These are phyloP conservation scores for Thera obeliscata DNA, from an alignment of 2,888 invertebrate genomes.

Conservation along the genomic window DNA sequence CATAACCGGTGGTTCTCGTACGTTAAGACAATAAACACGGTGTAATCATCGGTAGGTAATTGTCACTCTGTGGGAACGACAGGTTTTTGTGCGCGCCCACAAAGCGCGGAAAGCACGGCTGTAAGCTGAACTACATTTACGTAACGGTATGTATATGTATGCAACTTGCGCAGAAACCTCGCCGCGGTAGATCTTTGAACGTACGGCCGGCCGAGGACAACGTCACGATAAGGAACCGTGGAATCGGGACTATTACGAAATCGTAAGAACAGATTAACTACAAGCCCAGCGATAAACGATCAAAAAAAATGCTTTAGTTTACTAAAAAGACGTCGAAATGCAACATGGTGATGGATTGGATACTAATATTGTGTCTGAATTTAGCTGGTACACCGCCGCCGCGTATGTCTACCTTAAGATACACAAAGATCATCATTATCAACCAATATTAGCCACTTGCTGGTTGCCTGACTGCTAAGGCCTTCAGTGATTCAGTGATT, in stretches of 20 bases:
- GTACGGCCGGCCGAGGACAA: slow-evolving; percentile 23
- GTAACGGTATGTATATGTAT: slow-evolving; percentile 51
- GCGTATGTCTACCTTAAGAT: too few species aligned
- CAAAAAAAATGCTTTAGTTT: too few species aligned
- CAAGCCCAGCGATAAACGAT: too few species aligned
- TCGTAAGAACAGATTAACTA: background rate
- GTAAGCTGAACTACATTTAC: slow-evolving; percentile 71
- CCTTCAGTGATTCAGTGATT: too few species aligned
- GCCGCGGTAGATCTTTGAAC: slow-evolving; percentile 22
- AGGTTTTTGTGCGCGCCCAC: slow-evolving; percentile 65
- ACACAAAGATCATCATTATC: too few species aligned
- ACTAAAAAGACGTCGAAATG: too few species aligned
- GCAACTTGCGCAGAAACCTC: slow-evolving; percentile 53
- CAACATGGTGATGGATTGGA: too few species aligned
- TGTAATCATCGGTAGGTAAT: slow-evolving; percentile 70
- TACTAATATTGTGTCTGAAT: too few species aligned
- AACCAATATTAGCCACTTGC: too few species aligned
- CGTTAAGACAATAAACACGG: slow-evolving; percentile 68
- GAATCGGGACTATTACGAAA: slow-evolving; percentile 20
- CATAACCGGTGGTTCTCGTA: slow-evolving; percentile 62
- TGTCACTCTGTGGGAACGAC: slow-evolving; percentile 67
- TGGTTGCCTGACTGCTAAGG: too few species aligned
- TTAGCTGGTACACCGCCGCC: too few species aligned
- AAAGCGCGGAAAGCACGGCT: slow-evolving; percentile 64
- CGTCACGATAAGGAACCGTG: slow-evolving; percentile 21